These are phyloP conservation scores for Diachasmimorpha longicaudata DNA, from an alignment of 1,140 invertebrate genomes.

Conservation along the genomic window DNA sequence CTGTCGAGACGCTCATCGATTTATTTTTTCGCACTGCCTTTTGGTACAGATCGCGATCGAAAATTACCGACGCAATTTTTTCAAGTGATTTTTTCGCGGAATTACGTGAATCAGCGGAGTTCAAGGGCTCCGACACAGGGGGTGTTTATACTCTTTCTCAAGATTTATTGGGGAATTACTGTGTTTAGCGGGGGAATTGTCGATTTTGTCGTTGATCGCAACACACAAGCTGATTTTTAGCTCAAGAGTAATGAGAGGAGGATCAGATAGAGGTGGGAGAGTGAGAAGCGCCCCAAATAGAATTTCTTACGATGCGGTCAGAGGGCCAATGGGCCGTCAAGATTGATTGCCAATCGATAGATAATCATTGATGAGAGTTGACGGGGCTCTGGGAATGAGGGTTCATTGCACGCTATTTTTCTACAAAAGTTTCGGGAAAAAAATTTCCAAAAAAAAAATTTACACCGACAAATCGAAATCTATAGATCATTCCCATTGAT, in stretches of 20 bases:
- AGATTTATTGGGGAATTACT: not conserved
- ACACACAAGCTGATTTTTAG: conserved; percentile 30
- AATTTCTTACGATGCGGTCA: conserved; percentile 53
- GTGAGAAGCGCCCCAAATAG: conserved; percentile 52
- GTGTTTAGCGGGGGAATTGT: not conserved
- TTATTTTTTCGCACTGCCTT: conserved; percentile 5
- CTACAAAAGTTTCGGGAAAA: too few relatives aligned
- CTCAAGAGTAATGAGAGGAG: not conserved
- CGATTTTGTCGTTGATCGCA: conserved; percentile 20
- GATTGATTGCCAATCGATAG: conserved; percentile 45
- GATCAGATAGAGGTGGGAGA: not conserved
- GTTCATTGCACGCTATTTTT: not conserved
- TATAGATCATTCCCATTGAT: too few relatives aligned
- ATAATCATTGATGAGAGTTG: conserved; percentile 11
- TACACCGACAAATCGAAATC: too few relatives aligned
- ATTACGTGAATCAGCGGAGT: not conserved
- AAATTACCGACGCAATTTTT: not conserved
- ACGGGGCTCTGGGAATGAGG: not conserved
- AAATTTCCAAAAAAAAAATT: too few relatives aligned
- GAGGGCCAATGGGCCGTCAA: conserved; percentile 44
- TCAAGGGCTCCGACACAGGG: not conserved
- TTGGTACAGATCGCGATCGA: not conserved
- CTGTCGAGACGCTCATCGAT: conserved; percentile 18
- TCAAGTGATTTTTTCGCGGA: not conserved
- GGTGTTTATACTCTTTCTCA: not conserved